These are phyloP conservation scores for Prorops nasuta DNA, from an alignment of 1,140 invertebrate genomes.

Conservation along the genomic window DNA sequence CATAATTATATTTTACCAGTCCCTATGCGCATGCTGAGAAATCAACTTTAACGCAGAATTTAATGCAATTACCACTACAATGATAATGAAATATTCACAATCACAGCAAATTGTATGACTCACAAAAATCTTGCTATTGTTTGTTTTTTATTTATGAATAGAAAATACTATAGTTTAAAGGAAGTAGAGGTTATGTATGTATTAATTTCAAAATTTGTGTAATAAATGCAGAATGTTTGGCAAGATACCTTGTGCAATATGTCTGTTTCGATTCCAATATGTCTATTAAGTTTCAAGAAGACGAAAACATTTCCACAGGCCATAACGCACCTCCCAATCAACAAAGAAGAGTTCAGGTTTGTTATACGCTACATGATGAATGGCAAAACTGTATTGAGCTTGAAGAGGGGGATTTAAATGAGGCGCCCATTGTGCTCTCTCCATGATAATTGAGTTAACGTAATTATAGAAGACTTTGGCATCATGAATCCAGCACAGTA, in stretches of 20 bases:
- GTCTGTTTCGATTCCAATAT: too few relatives aligned
- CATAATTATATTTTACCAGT: slow-evolving; percentile 46
- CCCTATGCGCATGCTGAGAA: slow-evolving; percentile 39
- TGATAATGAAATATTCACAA: too few relatives aligned
- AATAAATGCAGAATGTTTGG: too few relatives aligned
- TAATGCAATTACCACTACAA: too few relatives aligned
- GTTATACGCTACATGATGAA: slow-evolving; percentile 61
- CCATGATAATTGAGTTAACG: slow-evolving; percentile 56
- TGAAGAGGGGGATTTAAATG: slow-evolving; percentile 63
- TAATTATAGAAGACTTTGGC: slow-evolving; percentile 60
- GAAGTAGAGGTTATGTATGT: too few relatives aligned
- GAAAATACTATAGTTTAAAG: too few relatives aligned
- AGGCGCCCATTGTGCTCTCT: slow-evolving; percentile 60
- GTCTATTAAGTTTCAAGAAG: too few relatives aligned
- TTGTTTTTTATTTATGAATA: too few relatives aligned
- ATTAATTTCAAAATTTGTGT: too few relatives aligned
- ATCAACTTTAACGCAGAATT: slow-evolving; percentile 30
- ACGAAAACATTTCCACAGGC: slow-evolving; percentile 62
- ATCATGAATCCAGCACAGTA: slow-evolving; percentile 62
- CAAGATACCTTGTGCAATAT: too few relatives aligned
- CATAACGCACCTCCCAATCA: slow-evolving; percentile 64
- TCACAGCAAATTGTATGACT: too few relatives aligned
- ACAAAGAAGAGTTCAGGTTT: slow-evolving; percentile 63
- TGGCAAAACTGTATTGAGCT: slow-evolving; percentile 55
- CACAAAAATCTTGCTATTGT: too few relatives aligned